Evolutionary conservation across 2,113 vertebrate species (phyloP).

Genomic region (Crotalus helleri): DNA sequence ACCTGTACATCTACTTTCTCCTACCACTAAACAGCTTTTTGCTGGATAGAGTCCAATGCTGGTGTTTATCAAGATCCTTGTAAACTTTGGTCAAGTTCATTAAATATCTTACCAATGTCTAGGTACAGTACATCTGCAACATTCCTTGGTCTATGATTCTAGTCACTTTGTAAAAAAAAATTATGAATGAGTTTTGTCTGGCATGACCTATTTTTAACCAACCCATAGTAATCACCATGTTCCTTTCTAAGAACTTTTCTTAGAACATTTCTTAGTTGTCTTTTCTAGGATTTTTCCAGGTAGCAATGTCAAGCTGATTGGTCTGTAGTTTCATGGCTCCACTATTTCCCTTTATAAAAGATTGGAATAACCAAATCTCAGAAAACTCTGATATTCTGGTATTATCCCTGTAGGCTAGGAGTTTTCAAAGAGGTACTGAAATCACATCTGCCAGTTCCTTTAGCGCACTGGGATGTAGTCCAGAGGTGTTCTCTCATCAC

Average conservation of each 20-base stretch:
- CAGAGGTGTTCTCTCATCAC: neutral
- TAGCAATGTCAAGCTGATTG: neutral
- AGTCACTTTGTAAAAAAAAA: neutral
- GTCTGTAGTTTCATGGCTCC: neutral
- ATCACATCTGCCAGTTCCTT: neutral
- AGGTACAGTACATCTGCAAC: neutral
- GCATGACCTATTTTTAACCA: neutral
- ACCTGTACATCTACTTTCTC: neutral
- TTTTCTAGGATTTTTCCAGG: neutral
- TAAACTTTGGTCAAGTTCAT: neutral
- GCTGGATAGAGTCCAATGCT: neutral
- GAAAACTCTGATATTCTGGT: neutral
- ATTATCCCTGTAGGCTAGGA: neutral
- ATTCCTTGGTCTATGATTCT: neutral
- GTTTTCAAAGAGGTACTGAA: neutral
- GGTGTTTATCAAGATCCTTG: neutral
- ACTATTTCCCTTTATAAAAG: neutral
- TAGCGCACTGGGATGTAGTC: neutral
- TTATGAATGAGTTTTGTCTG: neutral
- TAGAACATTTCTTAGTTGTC: neutral
- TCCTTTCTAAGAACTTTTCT: neutral
- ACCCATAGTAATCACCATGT: neutral
- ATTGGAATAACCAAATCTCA: neutral
- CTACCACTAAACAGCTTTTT: neutral
- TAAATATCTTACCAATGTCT: neutral